These are phyloP conservation scores for Ectemnius continuus DNA, from an alignment of 2,888 invertebrate genomes.

Conservation along the genomic window DNA sequence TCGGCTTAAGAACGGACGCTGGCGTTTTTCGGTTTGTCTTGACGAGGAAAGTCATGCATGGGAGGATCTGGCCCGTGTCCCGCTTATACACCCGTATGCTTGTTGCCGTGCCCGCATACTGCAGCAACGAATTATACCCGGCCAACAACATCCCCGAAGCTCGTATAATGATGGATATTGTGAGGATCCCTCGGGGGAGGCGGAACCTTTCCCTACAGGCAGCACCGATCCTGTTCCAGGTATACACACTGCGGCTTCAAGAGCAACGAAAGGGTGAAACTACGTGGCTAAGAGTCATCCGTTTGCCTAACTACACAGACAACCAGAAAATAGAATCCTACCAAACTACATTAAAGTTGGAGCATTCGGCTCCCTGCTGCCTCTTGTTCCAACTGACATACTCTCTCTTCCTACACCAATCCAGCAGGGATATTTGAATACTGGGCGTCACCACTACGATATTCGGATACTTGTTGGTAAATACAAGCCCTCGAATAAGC, in stretches of 20 bases:
- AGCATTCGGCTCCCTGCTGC: too few species aligned
- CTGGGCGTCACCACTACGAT: too few species aligned
- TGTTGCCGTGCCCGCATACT: constrained; percentile 51
- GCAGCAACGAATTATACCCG: constrained; percentile 47
- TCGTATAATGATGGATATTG: constrained; percentile 54
- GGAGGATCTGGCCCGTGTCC: not conserved
- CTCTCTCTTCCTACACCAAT: too few species aligned
- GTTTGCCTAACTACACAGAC: too few species aligned
- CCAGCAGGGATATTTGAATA: too few species aligned
- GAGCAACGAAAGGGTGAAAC: too few species aligned
- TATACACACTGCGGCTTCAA: constrained; percentile 17
- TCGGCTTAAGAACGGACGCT: not conserved
- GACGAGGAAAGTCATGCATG: constrained; percentile 13
- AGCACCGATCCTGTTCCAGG: constrained; percentile 31
- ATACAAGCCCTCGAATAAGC: too few species aligned
- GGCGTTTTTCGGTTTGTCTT: not conserved
- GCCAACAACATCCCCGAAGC: constrained; percentile 37
- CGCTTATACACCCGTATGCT: constrained; percentile 34
- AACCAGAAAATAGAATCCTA: too few species aligned
- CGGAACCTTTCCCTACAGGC: constrained; percentile 17
- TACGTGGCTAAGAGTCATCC: too few species aligned
- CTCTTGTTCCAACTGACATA: too few species aligned
- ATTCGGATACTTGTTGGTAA: too few species aligned
- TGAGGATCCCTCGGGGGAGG: constrained; percentile 38
- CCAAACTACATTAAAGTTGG: too few species aligned